These are phyloP conservation scores for Bacillus rossius DNA, from an alignment of 1,140 invertebrate species.

Conservation along the genomic window DNA sequence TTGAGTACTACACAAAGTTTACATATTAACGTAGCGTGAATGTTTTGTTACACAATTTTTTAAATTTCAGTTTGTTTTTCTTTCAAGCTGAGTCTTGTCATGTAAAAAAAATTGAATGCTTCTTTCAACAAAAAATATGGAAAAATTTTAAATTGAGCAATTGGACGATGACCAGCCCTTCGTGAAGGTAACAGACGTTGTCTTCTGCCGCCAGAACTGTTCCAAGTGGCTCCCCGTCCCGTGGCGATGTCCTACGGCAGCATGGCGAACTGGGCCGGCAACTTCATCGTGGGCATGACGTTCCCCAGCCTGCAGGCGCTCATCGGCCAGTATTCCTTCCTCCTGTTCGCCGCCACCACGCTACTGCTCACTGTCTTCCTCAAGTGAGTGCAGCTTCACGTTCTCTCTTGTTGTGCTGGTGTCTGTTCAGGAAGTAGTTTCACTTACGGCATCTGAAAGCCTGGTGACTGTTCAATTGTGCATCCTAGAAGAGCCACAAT, in stretches of 20 bases:
- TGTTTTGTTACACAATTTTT: no score
- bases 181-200: no score
- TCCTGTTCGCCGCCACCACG: constrained; percentile 58
- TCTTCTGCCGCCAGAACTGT: no score
- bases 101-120: no score
- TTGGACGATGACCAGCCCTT: no score
- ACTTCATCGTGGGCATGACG: constrained; percentile 80
- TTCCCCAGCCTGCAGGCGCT: constrained; percentile 60
- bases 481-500: neutral
- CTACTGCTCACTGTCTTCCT: constrained; percentile 56
- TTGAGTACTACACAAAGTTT: no score
- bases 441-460: neutral
- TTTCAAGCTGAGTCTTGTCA: no score
- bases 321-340: constrained; percentile 64
- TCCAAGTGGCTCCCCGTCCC: constrained; percentile 76
- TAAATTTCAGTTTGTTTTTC: no score
- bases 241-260: constrained; percentile 84
- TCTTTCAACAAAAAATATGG: no score
- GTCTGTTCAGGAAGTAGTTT: neutral
- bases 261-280: constrained; percentile 83
- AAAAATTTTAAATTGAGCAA: no score
- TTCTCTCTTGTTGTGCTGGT: neutral
- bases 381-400: constrained; percentile 40
- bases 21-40: no score
- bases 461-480: neutral